A percentile compares a stretch with the other conserved stretches of the same genome.
Conservation (phyloP, 2,888 invertebrate genomes). For the Lamproptera curius region DNA sequence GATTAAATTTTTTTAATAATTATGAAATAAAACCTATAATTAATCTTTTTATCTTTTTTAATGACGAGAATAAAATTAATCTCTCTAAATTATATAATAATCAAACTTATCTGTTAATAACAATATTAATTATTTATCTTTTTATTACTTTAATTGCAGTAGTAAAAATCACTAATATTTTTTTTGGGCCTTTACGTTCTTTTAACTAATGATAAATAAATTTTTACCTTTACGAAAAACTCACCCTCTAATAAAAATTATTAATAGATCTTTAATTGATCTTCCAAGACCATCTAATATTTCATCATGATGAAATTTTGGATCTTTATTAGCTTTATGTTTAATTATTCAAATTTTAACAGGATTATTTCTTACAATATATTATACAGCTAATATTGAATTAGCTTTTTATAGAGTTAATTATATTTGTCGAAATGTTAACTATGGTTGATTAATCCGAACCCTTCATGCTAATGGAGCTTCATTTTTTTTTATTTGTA, state of each 20-base stretch:
- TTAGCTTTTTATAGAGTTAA: constrained; percentile 82
- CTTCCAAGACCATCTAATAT: constrained; percentile 80
- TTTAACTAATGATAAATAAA: constrained; percentile 60
- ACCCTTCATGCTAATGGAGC: too few species aligned
- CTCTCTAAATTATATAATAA: constrained; percentile 75
- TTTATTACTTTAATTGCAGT: constrained; percentile 77
- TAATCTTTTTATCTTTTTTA: constrained; percentile 54
- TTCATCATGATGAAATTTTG: constrained; percentile 83
- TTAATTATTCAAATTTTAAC: constrained; percentile 82
- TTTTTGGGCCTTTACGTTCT: constrained; percentile 57
- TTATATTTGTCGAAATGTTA: too few species aligned
- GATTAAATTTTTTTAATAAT: constrained; percentile 37
- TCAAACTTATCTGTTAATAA: constrained; percentile 67
- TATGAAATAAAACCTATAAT: constrained; percentile 35
- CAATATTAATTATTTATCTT: constrained; percentile 78
- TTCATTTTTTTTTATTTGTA: too few species aligned
- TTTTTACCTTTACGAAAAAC: constrained; percentile 59
- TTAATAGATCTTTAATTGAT: constrained; percentile 78
- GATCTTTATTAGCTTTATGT: constrained; percentile 80
- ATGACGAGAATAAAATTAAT: constrained; percentile 34
- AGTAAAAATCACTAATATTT: constrained; percentile 78
- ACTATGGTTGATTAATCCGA: too few species aligned
- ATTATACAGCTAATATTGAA: constrained; percentile 81
- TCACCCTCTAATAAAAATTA: constrained; percentile 75
- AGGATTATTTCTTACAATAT: constrained; percentile 84